Base-by-base conservation (phyloP, 2,113 vertebrate species). In the Girardinichthys multiradiatus region DNA sequence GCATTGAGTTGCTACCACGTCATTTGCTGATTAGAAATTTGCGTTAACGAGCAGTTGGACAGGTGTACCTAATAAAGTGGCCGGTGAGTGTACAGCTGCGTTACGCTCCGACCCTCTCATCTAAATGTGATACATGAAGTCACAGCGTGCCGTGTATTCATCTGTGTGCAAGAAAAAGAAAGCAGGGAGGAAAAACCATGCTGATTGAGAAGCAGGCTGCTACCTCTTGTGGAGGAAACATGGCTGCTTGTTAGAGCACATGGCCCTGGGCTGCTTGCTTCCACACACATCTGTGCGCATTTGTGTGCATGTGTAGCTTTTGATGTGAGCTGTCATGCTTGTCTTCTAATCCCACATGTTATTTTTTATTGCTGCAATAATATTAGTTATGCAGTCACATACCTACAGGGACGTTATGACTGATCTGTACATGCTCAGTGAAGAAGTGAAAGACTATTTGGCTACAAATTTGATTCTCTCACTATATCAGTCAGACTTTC, bases 231-330 rank as follows among this genome's bases (percentile, higher is more conserved):
- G 81, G 83, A 83, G 82, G 87, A 91, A 91, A 91, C 86, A 92
- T 91, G 89, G 91, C 91, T 69, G 92, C 89, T 84, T 82, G 82
- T 87, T 85, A 81, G 83, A 90, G 91, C 84, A 82, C 91, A 86
- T 83, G 74, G 90, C 90, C 86, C 69, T 59, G 76, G 86, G 90
- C 89, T 87, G 82, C 88, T 88, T 87, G 79, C 83, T 86, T 88
- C 69, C 83, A 84, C 83, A 82, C 83, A 83, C 74, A 72, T 71
- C 72, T 68, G 45, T 45, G n/a, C 70, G 70, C 77, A 13, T 70
- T 15, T 26, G 51, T 67, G 58, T 67, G 51, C 45, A 39, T 79
- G 48, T 77, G 71, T 78, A 66, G 62, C 62, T 64, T 74, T 57
- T 74, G 35, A 64, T 73, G 61, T 58, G 60, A 60, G 30, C 78